Evolutionary conservation across 1,140 invertebrate species (phyloP).

Genomic region (Trachelipus rathkii): DNA sequence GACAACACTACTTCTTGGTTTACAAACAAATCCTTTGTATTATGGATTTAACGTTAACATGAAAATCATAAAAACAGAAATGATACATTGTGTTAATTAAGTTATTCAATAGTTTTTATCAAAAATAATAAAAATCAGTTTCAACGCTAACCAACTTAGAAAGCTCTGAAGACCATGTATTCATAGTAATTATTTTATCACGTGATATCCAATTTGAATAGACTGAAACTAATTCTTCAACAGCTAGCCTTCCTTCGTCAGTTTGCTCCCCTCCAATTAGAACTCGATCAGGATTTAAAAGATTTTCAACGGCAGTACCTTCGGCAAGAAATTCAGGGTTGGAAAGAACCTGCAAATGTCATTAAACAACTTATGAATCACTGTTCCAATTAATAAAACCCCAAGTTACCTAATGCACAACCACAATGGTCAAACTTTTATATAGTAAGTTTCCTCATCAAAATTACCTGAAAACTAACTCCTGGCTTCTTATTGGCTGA

Average conservation of each 20-base stretch:
- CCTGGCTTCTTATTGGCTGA: constrained; percentile 80
- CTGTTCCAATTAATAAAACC: no score
- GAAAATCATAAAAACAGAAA: no score
- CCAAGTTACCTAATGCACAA: no score
- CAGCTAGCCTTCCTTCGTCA: constrained; percentile 73
- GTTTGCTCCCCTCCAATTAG: constrained; percentile 92
- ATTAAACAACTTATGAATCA: no score
- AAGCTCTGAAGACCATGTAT: constrained; percentile 98
- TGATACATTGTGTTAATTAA: no score
- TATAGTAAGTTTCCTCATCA: not conserved
- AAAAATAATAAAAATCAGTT: not conserved
- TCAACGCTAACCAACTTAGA: constrained; percentile 74
- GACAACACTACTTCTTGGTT: no score
- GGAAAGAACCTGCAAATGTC: constrained; percentile 74
- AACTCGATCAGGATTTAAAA: constrained; percentile 89
- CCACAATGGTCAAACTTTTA: no score
- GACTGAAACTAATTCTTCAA: constrained; percentile 78
- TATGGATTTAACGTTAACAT: no score
- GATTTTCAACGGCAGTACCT: constrained; percentile 93
- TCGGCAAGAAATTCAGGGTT: constrained; percentile 99
- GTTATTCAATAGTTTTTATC: no score
- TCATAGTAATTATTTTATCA: constrained; percentile 91
- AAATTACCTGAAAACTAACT: constrained; percentile 60
- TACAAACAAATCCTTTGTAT: no score
- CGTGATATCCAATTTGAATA: constrained; percentile 94